Conservation (phyloP, 2,888 invertebrate species). For the Meteorus colon region DNA sequence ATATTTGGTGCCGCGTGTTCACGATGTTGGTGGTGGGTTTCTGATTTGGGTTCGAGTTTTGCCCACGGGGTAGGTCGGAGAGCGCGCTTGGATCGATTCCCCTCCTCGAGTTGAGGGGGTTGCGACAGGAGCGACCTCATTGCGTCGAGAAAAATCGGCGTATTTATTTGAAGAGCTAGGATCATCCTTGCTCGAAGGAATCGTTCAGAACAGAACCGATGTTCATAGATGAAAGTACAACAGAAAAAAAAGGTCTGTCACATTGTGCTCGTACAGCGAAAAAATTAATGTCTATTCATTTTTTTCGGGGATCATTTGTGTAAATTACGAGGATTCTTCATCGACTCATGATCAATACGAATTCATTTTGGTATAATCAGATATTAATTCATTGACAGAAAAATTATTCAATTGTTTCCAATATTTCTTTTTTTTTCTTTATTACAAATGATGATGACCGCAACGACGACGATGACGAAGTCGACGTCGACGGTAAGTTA, state of each 20-base stretch:
- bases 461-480: background rate
- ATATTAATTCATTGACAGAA: background rate
- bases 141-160: conserved; percentile 47
- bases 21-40: conserved; percentile 44
- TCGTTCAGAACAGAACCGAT: background rate
- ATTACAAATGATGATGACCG: background rate
- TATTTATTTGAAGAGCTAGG: conserved; percentile 39
- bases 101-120: conserved; percentile 56
- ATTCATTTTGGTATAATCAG: background rate
- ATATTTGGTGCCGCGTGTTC: conserved; percentile 19
- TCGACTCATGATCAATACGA: background rate
- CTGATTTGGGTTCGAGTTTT: conserved; percentile 58
- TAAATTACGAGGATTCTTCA: background rate
- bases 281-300: background rate
- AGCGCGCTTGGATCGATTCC: conserved; percentile 63
- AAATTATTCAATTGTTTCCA: background rate
- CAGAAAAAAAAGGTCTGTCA: background rate
- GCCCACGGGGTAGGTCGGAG: conserved; percentile 55
- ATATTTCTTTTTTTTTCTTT: background rate
- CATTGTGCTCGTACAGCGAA: too few species aligned
- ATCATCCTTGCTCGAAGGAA: conserved; percentile 1
- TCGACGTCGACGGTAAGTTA: background rate
- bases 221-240: background rate
- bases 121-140: conserved; percentile 55
- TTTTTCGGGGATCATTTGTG: background rate